These are phyloP conservation scores for Micrasema longulum DNA, from an alignment of 1,140 invertebrate genomes.

Conservation along the genomic window DNA sequence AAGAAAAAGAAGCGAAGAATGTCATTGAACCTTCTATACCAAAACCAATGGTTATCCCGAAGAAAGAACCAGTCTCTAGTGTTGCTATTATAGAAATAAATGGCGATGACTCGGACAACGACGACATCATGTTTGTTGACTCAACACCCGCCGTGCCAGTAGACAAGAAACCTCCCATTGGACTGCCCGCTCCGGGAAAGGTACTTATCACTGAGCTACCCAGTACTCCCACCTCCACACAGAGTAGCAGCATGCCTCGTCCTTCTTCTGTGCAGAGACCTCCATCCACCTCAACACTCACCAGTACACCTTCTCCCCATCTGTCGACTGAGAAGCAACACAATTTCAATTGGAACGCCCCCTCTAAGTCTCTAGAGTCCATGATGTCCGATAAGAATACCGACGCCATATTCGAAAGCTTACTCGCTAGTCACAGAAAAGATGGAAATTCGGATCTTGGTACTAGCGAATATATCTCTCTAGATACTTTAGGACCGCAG, in stretches of 20 bases:
- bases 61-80: conserved; percentile 45
- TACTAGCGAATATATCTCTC: conserved; percentile 52
- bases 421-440: conserved; percentile 42
- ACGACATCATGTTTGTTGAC: conserved; percentile 51
- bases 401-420: conserved; percentile 45
- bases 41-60: conserved; percentile 51
- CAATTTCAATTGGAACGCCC: conserved; percentile 52
- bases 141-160: conserved; percentile 18
- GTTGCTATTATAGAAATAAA: conserved; percentile 50
- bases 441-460: conserved; percentile 43
- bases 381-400: conserved; percentile 43
- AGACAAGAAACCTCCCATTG: conserved; percentile 46
- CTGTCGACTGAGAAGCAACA: conserved; percentile 48
- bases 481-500: conserved; percentile 65
- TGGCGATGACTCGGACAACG: conserved; percentile 49
- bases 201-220: conserved; percentile 31
- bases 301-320: neutral
- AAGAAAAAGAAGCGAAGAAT: conserved; percentile 18
- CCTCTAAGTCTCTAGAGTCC: conserved; percentile 34
- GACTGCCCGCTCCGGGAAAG: neutral
- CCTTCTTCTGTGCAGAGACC: neutral
- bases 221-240: neutral
- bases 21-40: conserved; percentile 30
- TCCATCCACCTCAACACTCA: conserved; percentile 3
- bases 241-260: neutral